phyloP scores from a whole-genome alignment of 2,888 invertebrate genomes.

The Callimorpha dominula region DNA sequence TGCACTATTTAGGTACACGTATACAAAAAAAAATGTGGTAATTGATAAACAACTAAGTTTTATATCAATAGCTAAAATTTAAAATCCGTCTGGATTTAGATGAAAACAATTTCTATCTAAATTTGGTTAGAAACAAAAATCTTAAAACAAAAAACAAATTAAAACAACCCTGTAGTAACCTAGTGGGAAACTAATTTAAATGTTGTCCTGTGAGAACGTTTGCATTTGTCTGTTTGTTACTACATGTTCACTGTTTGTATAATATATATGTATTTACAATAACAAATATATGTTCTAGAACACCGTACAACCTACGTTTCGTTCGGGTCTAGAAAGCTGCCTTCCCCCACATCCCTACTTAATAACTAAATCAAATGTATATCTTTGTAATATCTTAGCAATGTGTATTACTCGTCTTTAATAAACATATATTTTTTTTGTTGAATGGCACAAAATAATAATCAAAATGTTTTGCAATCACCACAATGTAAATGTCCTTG shows the following conservation, averaged over 20 bases:
- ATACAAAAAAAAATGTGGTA: not conserved
- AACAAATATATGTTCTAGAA: not conserved
- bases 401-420: not conserved
- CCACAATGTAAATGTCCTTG: not conserved
- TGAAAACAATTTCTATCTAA: no score
- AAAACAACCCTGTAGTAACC: no score
- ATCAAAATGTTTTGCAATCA: not conserved
- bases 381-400: not conserved
- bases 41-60: not conserved
- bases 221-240: not conserved
- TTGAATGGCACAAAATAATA: constrained; percentile 1
- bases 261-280: not conserved
- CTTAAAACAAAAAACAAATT: no score
- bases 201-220: no score
- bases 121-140: no score
- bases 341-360: not conserved
- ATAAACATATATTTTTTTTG: not conserved
- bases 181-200: no score
- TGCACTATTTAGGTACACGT: not conserved
- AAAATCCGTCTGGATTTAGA: no score
- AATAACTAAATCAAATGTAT: not conserved
- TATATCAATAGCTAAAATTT: not conserved
- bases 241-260: no score
- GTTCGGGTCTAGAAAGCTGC: not conserved
- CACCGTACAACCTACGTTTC: not conserved